Conservation (phyloP, 1,140 invertebrate species). For the Magallana angulata region DNA sequence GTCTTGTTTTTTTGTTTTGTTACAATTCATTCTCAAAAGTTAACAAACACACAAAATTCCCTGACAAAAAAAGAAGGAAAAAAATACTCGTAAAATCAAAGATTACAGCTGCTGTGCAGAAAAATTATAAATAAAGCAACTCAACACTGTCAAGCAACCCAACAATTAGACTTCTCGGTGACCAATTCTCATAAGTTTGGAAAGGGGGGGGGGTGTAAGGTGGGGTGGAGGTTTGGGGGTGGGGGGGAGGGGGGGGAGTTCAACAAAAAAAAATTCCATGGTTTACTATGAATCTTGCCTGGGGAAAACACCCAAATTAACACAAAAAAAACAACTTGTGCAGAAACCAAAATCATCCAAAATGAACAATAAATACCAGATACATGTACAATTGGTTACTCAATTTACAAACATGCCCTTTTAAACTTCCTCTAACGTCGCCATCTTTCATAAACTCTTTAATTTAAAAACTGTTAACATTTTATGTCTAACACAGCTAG, state of each 20-base stretch:
- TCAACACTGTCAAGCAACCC: not conserved
- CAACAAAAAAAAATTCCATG: constrained; percentile 24
- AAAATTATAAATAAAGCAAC: constrained; percentile 2
- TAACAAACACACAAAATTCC: not conserved
- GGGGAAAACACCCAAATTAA: not conserved
- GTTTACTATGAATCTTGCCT: constrained; percentile 17
- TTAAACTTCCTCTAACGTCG: not conserved
- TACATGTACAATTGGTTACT: not conserved
- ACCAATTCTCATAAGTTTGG: too few species aligned
- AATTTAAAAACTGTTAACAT: constrained; percentile 12
- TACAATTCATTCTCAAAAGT: not conserved
- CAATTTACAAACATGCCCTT: not conserved
- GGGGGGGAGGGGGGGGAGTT: too few species aligned
- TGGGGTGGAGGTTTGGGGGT: too few species aligned
- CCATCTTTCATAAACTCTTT: not conserved
- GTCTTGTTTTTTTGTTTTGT: too few species aligned
- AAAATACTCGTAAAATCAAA: not conserved
- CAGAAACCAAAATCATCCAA: not conserved
- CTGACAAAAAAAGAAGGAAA: not conserved
- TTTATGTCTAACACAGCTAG: constrained; percentile 4
- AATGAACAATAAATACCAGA: constrained; percentile 27
- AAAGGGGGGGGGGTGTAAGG: too few species aligned
- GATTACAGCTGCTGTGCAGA: not conserved
- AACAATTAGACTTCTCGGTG: not conserved
- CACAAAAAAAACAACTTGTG: not conserved